Base-by-base conservation (phyloP, 2,888 invertebrate species). In the Morinoia aosen region DNA sequence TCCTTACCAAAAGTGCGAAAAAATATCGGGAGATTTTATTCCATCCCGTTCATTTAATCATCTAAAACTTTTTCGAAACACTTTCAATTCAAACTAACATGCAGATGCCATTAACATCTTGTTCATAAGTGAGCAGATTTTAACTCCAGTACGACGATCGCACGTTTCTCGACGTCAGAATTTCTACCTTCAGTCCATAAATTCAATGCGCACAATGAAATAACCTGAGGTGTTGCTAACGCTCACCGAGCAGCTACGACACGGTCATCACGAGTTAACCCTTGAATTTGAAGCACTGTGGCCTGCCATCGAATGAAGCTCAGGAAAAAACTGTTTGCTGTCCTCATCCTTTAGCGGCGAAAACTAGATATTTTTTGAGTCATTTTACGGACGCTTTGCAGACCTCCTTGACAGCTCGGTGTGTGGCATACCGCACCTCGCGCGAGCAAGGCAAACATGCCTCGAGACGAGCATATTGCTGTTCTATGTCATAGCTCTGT, bases 361-460 rank as follows among this genome's bases (percentile, higher is more conserved):
- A 90, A 90, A 90, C 90, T 90, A 16, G 90, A 90, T 48, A 90
- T 90, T 57, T 93, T 93, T 33, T 57, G 93, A 57, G 93, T 58
- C 93, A 93, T 93, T 93, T 93, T 93, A 48, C 93, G 3, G 48
- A 48, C 93, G n/a, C 48, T 39, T 93, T 93, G 93, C 93, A 16
- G 93, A 56, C n/a, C 57, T 56, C 93, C 93, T n/a, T 93, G 93
- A 93, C 93, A 93, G 93, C 93, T 93, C 93, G 93, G 93, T 93
- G 93, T 93, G 93, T 93, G 93, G 93, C 57, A 76, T 33, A 57
- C 93, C 93, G 57, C 56, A 93, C 93, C 93, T 93, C 93, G n/a
- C n/a, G 8, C 33, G 48, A 93, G 57, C 39, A 40, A 93, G 48
- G 93, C 93, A 39, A 93, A 93, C 93, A 93, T 57, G 48, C 57